A percentile compares a stretch with the other conserved stretches of the same genome.
Conservation (phyloP, 2,888 invertebrate species). For the Phoronis australis region DNA sequence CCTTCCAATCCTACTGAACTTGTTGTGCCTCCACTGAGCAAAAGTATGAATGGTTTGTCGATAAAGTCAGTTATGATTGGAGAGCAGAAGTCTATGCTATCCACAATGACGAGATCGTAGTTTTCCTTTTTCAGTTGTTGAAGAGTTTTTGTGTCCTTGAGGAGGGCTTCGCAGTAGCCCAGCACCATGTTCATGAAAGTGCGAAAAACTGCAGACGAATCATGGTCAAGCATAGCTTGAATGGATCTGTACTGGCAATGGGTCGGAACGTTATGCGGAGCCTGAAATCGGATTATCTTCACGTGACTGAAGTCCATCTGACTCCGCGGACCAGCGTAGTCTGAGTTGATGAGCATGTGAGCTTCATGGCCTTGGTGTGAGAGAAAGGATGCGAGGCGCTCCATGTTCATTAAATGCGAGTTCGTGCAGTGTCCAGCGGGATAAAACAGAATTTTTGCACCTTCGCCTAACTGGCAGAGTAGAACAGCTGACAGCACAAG, state of each 20-base stretch:
- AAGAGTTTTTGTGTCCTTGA: not conserved
- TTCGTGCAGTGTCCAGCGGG: constrained; percentile 20
- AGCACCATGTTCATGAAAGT: not conserved
- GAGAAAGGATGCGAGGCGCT: constrained; percentile 9
- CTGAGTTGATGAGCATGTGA: not conserved
- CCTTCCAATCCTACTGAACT: not conserved
- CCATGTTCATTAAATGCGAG: constrained; percentile 18
- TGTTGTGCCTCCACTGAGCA: not conserved
- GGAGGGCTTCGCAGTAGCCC: not conserved
- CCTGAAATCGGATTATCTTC: not conserved
- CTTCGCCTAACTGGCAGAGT: too few relatives aligned
- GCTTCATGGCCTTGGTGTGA: not conserved
- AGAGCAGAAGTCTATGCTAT: not conserved
- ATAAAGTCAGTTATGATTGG: not conserved
- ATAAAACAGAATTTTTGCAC: constrained; percentile 13
- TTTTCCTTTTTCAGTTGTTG: not conserved
- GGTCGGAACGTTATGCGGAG: not conserved
- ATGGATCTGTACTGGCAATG: not conserved
- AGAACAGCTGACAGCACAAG: too few relatives aligned
- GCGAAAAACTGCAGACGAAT: not conserved
- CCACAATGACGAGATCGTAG: not conserved
- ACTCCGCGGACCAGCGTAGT: not conserved
- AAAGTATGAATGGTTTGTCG: not conserved
- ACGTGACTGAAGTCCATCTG: not conserved
- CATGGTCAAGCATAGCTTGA: not conserved